Evolutionary conservation across 2,113 vertebrate genomes (phyloP), one percentile per base, ranked within the genome.

Genomic region (Puntigrus tetrazona): DNA sequence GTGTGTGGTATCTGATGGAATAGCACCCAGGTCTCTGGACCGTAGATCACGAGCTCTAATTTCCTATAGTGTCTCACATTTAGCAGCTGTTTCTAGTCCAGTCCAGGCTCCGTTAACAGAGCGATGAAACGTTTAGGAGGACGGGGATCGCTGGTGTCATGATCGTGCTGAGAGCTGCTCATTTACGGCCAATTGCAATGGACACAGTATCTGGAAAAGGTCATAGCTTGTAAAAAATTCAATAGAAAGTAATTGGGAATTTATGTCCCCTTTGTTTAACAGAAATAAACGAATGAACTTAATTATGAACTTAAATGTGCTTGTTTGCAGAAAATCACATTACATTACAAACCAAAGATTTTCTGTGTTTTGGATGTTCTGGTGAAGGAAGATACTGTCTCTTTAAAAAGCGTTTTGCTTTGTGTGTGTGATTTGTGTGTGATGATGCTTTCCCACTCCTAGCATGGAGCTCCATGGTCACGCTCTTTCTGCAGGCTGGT

Each of bases 341-440:
- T 31, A 6, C 61, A 18, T 34, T 65, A 34, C 29, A 65, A 65
- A 65, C 29, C 5, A 69, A 20, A 38, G 67, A 38, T 20, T 70
- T 38, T 22, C 9, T 38, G 8, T 70, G 38, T 57, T 38, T 70
- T 25, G 38, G n/a, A 43, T 38, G 45, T 47, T 50, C 73, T 76
- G 45, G 73, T 76, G 27, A 52, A 52, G 38, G 45, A 73, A 45
- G 27, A n/a, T 76, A 63, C 82, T 84, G 82, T 84, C 82, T 84
- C 82, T 84, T 84, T 84, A 84, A 77, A 63, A 34, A 43, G n/a
- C 52, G 65, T 38, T 9, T 65, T 76, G 73, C 78, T 81, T 65
- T 67, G 31, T 67, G 7, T 67, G 11, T 81, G 36, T 63, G 55
- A 63, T 11, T 27, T 41, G 52, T n/a, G 50, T 83, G 69, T 73